Evolutionary conservation across 1,140 invertebrate species (phyloP).

Genomic region (Zaprionus davidi): DNA sequence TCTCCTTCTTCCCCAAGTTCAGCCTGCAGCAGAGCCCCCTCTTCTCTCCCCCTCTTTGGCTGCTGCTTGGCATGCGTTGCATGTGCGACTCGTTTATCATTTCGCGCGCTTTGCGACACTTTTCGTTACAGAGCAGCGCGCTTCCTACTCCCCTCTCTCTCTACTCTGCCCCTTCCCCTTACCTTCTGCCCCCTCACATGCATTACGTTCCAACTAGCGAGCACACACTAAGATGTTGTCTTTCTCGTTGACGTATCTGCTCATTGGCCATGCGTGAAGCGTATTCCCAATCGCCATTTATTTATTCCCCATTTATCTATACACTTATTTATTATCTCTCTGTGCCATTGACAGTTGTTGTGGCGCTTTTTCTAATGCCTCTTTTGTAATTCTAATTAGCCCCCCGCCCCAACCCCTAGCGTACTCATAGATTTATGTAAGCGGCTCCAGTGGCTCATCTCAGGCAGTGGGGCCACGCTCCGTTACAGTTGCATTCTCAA

Average conservation of each 20-base stretch:
- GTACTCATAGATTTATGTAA: conserved; percentile 1
- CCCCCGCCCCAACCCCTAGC: conserved; percentile 28
- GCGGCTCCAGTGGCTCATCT: conserved; percentile 1
- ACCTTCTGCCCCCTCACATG: neutral
- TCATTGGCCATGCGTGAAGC: conserved; percentile 71
- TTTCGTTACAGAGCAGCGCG: conserved; percentile 55
- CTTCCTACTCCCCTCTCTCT: neutral
- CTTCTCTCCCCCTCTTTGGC: neutral
- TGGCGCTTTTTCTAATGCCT: conserved; percentile 79
- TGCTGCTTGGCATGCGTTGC: conserved; percentile 59
- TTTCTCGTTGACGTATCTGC: conserved; percentile 43
- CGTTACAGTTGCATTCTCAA: conserved; percentile 59
- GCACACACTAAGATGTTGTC: neutral
- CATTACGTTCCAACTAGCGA: neutral
- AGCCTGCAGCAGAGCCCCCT: neutral
- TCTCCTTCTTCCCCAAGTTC: neutral
- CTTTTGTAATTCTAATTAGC: conserved; percentile 81
- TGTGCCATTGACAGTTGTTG: conserved; percentile 69
- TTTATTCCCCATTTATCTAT: conserved; percentile 82
- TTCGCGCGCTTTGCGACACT: conserved; percentile 78
- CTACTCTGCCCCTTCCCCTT: neutral
- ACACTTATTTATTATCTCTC: conserved; percentile 79
- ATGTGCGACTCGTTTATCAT: conserved; percentile 71
- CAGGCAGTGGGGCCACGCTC: neutral
- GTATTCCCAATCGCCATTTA: conserved; percentile 76